Conservation (phyloP, 2,888 invertebrate genomes). For the Acanthosepion pharaonis region DNA sequence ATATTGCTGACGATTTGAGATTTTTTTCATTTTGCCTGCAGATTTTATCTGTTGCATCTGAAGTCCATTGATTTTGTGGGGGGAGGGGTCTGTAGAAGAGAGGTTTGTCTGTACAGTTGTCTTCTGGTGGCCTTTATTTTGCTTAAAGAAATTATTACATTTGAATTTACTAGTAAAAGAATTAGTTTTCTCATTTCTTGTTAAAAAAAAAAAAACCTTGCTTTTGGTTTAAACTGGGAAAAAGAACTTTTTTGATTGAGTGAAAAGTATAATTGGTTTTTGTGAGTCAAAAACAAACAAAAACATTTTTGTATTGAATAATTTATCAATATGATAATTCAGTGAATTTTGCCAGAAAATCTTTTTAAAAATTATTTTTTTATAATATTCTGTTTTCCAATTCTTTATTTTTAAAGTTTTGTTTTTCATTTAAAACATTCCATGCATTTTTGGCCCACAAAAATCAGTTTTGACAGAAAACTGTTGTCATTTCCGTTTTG, state of each 20-base stretch:
- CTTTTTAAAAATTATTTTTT: neutral
- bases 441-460: neutral
- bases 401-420: neutral
- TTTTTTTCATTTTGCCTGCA: too few species aligned
- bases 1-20: too few species aligned
- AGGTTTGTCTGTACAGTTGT: too few species aligned
- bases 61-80: too few species aligned
- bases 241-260: neutral
- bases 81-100: too few species aligned
- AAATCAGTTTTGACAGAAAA: constrained; percentile 33
- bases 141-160: too few species aligned
- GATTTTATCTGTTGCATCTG: too few species aligned
- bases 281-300: neutral
- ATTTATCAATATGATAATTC: neutral
- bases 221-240: too few species aligned
- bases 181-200: too few species aligned
- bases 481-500: constrained; percentile 36
- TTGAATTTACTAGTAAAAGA: too few species aligned
- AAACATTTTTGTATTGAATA: neutral
- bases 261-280: neutral
- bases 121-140: too few species aligned
- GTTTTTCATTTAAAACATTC: constrained; percentile 17
- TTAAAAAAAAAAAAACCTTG: too few species aligned
- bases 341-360: neutral
- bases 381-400: neutral